These are phyloP conservation scores for Hippopotamyrus pictus DNA, from an alignment of 2,797 vertebrate species.

Conservation along the genomic window DNA sequence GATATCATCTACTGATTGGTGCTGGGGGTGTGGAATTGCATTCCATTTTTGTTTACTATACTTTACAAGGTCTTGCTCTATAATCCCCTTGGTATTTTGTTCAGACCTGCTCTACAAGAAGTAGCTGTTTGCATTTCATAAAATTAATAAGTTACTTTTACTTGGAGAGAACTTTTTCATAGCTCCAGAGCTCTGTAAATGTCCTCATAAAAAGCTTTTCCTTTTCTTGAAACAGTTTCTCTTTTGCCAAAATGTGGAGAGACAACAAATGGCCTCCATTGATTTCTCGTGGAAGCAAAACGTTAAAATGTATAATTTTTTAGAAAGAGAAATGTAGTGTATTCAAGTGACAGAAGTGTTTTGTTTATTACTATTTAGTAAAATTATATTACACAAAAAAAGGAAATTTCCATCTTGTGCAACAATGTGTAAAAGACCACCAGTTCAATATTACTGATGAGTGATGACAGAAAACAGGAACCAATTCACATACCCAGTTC, in stretches of 20 bases:
- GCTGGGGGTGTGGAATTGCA: background rate
- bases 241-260: background rate
- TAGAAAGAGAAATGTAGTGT: background rate
- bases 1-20: background rate
- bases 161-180: background rate
- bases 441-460: background rate
- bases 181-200: background rate
- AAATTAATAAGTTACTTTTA: background rate
- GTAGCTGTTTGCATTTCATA: background rate
- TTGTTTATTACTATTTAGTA: background rate
- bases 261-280: background rate
- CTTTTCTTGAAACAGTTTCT: background rate
- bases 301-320: background rate
- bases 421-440: background rate
- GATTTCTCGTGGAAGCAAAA: background rate
- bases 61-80: background rate
- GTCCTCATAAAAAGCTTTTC: background rate
- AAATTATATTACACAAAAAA: background rate
- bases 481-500: background rate
- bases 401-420: background rate
- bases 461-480: background rate
- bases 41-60: background rate
- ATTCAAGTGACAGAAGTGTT: background rate
- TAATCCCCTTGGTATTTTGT: background rate
- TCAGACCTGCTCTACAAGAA: background rate